Conservation (phyloP, 2,797 vertebrate species). For the Etheostoma nigrum region DNA sequence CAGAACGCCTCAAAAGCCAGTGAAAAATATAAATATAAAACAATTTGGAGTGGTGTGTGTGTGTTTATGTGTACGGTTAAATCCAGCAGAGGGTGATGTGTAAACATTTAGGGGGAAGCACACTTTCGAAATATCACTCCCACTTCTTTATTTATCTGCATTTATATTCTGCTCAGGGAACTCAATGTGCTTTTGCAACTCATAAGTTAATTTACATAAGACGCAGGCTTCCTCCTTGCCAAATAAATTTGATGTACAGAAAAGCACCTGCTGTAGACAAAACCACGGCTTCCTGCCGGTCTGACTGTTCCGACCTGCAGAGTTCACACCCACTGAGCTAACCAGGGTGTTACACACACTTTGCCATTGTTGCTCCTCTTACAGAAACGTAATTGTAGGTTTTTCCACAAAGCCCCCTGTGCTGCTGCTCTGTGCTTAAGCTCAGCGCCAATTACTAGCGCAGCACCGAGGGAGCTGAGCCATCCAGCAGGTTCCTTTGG, state of each 20-base stretch:
- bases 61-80: conserved; percentile 18
- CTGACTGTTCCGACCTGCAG: neutral
- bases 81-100: neutral
- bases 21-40: conserved; percentile 27
- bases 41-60: conserved; percentile 30
- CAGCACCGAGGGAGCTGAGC: conserved; percentile 18
- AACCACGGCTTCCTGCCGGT: conserved; percentile 23
- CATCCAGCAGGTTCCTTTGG: conserved; percentile 50
- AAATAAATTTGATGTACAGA: conserved; percentile 53
- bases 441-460: conserved; percentile 43
- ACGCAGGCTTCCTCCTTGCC: conserved; percentile 49
- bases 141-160: conserved; percentile 33
- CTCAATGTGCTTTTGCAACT: conserved; percentile 53
- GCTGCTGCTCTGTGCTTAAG: conserved; percentile 33
- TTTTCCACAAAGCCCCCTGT: conserved; percentile 20
- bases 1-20: neutral
- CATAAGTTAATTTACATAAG: conserved; percentile 69
- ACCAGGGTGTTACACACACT: conserved; percentile 1
- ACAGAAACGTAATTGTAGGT: conserved; percentile 25
- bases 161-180: conserved; percentile 59
- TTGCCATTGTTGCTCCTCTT: conserved; percentile 17
- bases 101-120: neutral
- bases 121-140: conserved; percentile 36
- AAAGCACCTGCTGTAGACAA: conserved; percentile 20
- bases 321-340: conserved; percentile 23